phyloP scores from a whole-genome alignment of 2,888 invertebrate genomes.

The Oligia latruncula region DNA sequence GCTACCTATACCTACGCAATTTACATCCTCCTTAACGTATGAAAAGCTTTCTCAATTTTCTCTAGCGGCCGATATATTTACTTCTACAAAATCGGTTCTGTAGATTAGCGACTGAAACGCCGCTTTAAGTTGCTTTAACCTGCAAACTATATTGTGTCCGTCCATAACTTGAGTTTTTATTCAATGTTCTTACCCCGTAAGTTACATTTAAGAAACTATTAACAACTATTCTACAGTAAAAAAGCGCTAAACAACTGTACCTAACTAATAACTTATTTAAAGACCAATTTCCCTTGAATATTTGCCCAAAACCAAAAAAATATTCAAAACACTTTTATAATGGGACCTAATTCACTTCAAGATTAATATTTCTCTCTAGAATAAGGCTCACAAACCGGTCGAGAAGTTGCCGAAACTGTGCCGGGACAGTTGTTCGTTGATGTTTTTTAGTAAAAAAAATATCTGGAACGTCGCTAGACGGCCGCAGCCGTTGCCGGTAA shows the following conservation, averaged over 20 bases:
- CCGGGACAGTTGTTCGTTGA: constrained; percentile 56
- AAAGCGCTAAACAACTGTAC: background rate
- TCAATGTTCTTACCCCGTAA: background rate
- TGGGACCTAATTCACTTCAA: constrained; percentile 24
- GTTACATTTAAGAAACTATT: background rate
- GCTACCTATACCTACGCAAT: no score
- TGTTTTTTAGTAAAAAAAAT: constrained; percentile 61
- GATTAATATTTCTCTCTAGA: constrained; percentile 51
- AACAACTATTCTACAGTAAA: background rate
- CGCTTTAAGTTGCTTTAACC: background rate
- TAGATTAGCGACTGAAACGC: background rate
- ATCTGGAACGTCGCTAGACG: constrained; percentile 58
- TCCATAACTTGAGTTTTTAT: background rate
- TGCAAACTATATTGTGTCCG: background rate
- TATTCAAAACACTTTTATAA: constrained; percentile 1
- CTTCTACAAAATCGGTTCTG: background rate
- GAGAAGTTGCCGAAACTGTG: constrained; percentile 69
- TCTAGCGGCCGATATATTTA: no score
- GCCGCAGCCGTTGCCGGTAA: constrained; percentile 35
- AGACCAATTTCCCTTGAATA: constrained; percentile 4
- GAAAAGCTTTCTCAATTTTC: no score
- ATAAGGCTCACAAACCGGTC: constrained; percentile 55
- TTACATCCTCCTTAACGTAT: no score
- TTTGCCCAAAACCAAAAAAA: background rate
- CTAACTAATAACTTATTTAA: constrained; percentile 13